These are phyloP conservation scores for Alouatta palliata DNA, from an alignment of 2,113 vertebrate genomes.

Conservation along the genomic window DNA sequence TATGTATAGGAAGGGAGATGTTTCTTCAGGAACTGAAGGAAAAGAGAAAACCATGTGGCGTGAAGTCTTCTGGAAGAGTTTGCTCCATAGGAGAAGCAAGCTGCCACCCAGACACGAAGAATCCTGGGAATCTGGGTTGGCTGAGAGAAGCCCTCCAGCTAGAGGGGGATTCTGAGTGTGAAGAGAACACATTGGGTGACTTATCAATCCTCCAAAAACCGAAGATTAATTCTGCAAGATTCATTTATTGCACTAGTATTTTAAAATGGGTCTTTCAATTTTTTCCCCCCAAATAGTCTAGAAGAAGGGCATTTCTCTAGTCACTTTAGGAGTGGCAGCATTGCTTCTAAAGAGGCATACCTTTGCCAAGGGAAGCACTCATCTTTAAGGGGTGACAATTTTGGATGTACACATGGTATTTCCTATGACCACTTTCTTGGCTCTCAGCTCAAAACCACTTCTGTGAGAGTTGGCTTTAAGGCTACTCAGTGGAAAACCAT, in stretches of 20 bases:
- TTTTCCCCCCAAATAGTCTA: background rate
- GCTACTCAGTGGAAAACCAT: background rate
- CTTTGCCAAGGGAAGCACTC: background rate
- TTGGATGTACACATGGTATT: background rate
- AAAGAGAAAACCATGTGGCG: background rate
- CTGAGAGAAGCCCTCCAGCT: background rate
- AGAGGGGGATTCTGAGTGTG: background rate
- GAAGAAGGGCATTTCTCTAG: background rate
- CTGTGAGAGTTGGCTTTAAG: background rate
- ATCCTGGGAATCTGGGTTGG: background rate
- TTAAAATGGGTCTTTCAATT: background rate
- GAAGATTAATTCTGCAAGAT: background rate
- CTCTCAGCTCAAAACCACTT: background rate
- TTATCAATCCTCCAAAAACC: background rate
- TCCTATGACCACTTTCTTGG: slow-evolving; percentile 35
- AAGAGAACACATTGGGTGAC: background rate
- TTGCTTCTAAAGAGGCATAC: fast-evolving
- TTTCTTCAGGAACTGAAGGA: background rate
- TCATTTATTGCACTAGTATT: background rate
- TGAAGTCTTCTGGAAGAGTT: background rate
- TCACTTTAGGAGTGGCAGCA: background rate
- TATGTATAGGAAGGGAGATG: background rate
- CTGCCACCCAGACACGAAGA: background rate
- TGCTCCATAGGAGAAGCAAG: background rate
- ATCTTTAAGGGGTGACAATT: background rate